Percentiles rank a stretch among this genome's conserved stretches.
Evolutionary conservation across 2,113 vertebrate genomes (phyloP).

Genomic region (Sturnus vulgaris): DNA sequence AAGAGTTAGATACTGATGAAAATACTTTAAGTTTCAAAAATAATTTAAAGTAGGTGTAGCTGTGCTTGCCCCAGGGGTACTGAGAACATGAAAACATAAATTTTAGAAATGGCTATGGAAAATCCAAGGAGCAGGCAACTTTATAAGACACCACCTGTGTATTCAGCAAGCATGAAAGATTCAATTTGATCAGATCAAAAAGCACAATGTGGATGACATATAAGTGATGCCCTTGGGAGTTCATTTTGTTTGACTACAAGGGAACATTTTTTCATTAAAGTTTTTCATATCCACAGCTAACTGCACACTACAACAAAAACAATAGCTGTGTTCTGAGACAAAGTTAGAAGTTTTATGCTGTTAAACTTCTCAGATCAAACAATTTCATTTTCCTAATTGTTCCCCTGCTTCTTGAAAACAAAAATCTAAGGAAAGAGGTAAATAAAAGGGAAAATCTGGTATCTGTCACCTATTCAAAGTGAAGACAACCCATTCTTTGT

Average conservation of each 20-base stretch:
- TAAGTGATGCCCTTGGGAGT: not conserved
- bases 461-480: not conserved
- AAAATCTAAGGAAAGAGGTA: not conserved
- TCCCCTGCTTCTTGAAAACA: not conserved
- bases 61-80: not conserved
- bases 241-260: not conserved
- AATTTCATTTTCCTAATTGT: not conserved
- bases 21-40: not conserved
- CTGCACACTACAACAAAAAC: not conserved
- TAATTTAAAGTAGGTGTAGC: not conserved
- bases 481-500: not conserved
- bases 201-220: not conserved
- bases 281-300: not conserved
- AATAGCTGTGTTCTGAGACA: not conserved
- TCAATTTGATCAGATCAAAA: constrained; percentile 41
- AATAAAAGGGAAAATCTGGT: not conserved
- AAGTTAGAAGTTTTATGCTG: not conserved
- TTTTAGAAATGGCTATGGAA: constrained; percentile 2
- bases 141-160: constrained; percentile 10
- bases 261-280: not conserved
- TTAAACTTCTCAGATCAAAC: not conserved
- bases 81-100: not conserved
- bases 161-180: constrained; percentile 33
- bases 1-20: not conserved
- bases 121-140: not conserved